Evolutionary conservation across 2,113 vertebrate genomes (phyloP).

Genomic region (Nanger granti): DNA sequence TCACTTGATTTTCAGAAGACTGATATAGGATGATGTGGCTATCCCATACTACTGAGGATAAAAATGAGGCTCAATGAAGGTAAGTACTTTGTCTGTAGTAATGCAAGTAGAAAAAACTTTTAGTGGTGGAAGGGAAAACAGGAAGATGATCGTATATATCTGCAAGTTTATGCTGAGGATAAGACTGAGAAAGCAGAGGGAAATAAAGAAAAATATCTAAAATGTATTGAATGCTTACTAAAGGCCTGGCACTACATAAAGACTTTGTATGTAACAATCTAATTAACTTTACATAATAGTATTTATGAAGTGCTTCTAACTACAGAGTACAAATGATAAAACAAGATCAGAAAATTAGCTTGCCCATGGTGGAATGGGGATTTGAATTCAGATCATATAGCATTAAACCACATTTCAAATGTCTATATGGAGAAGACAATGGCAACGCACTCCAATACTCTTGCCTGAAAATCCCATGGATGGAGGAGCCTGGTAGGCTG

Average conservation of each 20-base stretch:
- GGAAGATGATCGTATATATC: not conserved
- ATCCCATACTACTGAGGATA: not conserved
- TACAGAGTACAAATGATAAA: not conserved
- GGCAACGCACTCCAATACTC: too few relatives aligned
- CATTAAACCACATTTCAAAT: not conserved
- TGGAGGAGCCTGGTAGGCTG: too few relatives aligned
- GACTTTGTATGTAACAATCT: not conserved
- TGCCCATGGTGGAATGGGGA: not conserved
- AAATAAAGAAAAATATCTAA: not conserved
- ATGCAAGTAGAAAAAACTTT: not conserved
- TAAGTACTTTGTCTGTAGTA: not conserved
- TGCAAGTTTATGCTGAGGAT: not conserved
- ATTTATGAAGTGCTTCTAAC: not conserved
- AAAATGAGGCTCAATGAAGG: not conserved
- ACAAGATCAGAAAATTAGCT: not conserved
- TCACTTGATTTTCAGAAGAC: not conserved
- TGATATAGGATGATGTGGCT: not conserved
- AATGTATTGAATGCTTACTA: not conserved
- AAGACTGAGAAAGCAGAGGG: not conserved
- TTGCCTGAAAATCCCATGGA: too few relatives aligned
- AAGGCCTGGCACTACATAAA: not conserved
- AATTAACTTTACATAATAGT: not conserved
- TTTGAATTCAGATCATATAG: not conserved
- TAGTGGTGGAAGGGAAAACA: not conserved
- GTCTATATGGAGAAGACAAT: too few relatives aligned